Evolutionary conservation across 2,797 vertebrate genomes (phyloP), one percentile per base, ranked within the genome.

Genomic region (Atherinosoma microstoma): DNA sequence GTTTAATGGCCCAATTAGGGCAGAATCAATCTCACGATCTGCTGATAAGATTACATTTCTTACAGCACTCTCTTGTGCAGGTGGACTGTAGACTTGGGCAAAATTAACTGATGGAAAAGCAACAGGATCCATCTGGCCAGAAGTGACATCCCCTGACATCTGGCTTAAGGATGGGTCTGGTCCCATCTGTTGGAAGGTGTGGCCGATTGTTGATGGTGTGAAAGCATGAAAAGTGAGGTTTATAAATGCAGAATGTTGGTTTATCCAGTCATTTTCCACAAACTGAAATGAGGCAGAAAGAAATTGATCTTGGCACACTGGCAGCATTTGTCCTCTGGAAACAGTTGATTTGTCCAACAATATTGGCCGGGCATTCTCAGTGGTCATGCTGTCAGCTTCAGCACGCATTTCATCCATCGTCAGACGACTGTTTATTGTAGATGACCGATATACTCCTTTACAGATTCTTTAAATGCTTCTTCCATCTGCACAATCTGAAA

Each of bases 311-410:
- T 82, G 80, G 68, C 63, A 69, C 58, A 70, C 38, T 64, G 54
- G 76, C 70, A 90, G 75, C 81, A 66, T 85, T 67, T 81, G 82
- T 69, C 81, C 83, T 42, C 40, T 3, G 51, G 83, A 79, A 69
- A 80, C 74, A 32, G 78, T 40, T 0, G 59, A 82, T 84, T 82
- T 74, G 68, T 82, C 83, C 75, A 67, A 47, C 66, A 84, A 24
- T 81, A 76, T 67, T 29, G 72, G 70, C 1, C 2, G 35, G 15
- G 9, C 34, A n/a, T 74, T 76, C 20, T 30, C 51, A 54, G 76
- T 54, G 65, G 65, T 65, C 67, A 65, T 42, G 15, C n/a, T 7
- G 3, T 59, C 66, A 13, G 27, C 64, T 80, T 63, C 49, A 64
- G 58, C 36, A 63, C 51, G 58, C 24, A 3, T 59, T 47, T 60